phyloP scores from a whole-genome alignment of 2,797 vertebrate species.

The Gadopsis bispinosus region DNA sequence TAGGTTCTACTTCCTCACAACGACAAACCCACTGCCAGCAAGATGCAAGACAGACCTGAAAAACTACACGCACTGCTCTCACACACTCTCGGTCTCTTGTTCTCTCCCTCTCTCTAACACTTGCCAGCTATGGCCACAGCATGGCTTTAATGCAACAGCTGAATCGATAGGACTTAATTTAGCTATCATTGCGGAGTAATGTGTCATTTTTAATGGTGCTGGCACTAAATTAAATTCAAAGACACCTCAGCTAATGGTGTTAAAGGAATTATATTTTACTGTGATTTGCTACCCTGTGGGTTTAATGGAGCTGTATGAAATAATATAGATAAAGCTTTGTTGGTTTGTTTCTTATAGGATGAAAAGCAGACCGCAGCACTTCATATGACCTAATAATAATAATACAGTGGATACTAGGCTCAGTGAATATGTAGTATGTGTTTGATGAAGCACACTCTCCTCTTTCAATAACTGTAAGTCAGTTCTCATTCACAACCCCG shows the following conservation, averaged over 20 bases:
- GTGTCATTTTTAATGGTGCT: conserved; percentile 85
- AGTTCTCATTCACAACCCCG: conserved; percentile 60
- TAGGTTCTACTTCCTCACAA: conserved; percentile 80
- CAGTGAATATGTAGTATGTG: conserved; percentile 12
- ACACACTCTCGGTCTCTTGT: conserved; percentile 54
- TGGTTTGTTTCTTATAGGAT: conserved; percentile 58
- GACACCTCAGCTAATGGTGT: conserved; percentile 83
- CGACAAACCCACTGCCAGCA: conserved; percentile 80
- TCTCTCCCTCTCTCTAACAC: conserved; percentile 61
- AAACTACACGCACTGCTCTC: conserved; percentile 72
- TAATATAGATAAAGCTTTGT: conserved; percentile 67
- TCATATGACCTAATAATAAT: conserved; percentile 63
- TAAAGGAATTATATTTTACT: conserved; percentile 80
- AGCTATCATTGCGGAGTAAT: conserved; percentile 84
- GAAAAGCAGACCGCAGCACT: conserved; percentile 60
- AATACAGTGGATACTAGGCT: conserved; percentile 28
- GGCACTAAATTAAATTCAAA: conserved; percentile 86
- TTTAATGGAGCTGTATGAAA: conserved; percentile 70
- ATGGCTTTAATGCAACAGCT: conserved; percentile 80
- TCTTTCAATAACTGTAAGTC: conserved; percentile 59
- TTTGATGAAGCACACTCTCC: conserved; percentile 27
- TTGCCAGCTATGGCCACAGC: conserved; percentile 72
- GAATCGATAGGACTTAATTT: conserved; percentile 85
- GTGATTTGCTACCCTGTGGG: conserved; percentile 76
- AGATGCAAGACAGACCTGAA: conserved; percentile 76